phyloP scores from a whole-genome alignment of 1,140 invertebrate species.

The Zaprionus kolodkinae region DNA sequence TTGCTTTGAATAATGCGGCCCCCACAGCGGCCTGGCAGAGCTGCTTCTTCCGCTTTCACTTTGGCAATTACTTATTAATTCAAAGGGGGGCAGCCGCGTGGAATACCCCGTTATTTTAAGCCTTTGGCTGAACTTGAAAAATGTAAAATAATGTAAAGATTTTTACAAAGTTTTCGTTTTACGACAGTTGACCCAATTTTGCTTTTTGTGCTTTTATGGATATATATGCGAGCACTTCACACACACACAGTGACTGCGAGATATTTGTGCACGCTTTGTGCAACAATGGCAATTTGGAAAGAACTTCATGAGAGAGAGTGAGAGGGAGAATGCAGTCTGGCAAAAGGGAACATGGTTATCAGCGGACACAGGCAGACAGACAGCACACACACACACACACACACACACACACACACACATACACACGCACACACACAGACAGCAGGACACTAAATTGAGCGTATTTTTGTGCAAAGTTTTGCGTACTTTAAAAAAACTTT shows the following conservation, averaged over 20 bases:
- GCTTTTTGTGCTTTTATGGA: conserved; percentile 17
- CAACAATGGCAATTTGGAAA: conserved; percentile 37
- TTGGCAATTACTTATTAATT: conserved; percentile 32
- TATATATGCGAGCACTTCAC: conserved; percentile 32
- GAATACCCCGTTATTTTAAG: not conserved
- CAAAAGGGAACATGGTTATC: conserved; percentile 28
- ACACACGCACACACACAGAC: conserved; percentile 10
- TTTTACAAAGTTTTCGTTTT: conserved; percentile 17
- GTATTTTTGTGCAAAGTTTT: conserved; percentile 42
- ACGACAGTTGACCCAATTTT: conserved; percentile 45
- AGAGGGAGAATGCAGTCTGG: conserved; percentile 1
- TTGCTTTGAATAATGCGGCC: conserved; percentile 49
- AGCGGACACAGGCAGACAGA: conserved; percentile 14
- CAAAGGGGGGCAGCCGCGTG: not conserved
- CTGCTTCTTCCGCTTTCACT: not conserved
- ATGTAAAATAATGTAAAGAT: not conserved
- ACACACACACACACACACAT: not conserved
- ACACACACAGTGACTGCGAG: conserved; percentile 35
- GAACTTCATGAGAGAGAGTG: not conserved
- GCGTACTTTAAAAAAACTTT: conserved; percentile 22
- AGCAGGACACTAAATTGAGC: conserved; percentile 43
- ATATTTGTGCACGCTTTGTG: conserved; percentile 34
- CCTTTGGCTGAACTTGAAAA: conserved; percentile 25
- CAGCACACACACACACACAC: conserved; percentile 8
- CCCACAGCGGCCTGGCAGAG: not conserved